These are phyloP conservation scores for Temnopleurus reevesii DNA, from an alignment of 53 echinoderm and acorn worm genomes.

Conservation along the genomic window DNA sequence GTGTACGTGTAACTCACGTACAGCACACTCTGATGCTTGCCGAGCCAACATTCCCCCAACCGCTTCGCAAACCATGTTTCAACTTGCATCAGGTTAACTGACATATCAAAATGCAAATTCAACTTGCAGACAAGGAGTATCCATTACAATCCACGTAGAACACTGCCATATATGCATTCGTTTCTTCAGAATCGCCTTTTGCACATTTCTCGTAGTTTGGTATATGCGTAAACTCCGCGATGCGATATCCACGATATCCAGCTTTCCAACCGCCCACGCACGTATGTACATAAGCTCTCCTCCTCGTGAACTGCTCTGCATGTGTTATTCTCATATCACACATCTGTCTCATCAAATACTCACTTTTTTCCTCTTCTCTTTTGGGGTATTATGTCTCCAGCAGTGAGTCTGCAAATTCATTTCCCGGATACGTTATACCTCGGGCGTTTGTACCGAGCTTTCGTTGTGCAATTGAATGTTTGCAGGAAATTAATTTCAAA, in stretches of 20 bases:
- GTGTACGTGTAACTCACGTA: background rate
- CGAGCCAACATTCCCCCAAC: background rate
- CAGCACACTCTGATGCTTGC: background rate
- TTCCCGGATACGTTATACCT: background rate
- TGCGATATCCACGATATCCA: background rate
- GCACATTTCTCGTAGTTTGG: no score
- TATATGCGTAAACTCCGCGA: no score
- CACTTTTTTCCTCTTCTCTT: background rate
- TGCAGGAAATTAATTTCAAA: no score
- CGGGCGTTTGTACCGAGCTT: background rate
- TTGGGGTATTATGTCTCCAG: background rate
- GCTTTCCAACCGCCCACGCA: conserved; percentile 1
- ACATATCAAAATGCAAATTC: background rate
- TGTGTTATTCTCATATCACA: conserved; percentile 30
- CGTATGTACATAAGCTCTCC: conserved; percentile 16
- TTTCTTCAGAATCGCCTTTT: background rate
- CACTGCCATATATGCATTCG: background rate
- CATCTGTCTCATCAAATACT: conserved; percentile 42
- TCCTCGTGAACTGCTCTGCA: background rate
- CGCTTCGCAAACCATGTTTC: background rate
- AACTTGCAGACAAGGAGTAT: background rate
- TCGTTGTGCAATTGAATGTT: background rate
- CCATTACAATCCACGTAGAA: background rate
- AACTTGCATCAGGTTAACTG: background rate
- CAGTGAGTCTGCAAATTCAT: conserved; percentile 1